These are phyloP conservation scores for Zaprionus kolodkinae DNA, from an alignment of 1,140 invertebrate genomes.

Conservation along the genomic window DNA sequence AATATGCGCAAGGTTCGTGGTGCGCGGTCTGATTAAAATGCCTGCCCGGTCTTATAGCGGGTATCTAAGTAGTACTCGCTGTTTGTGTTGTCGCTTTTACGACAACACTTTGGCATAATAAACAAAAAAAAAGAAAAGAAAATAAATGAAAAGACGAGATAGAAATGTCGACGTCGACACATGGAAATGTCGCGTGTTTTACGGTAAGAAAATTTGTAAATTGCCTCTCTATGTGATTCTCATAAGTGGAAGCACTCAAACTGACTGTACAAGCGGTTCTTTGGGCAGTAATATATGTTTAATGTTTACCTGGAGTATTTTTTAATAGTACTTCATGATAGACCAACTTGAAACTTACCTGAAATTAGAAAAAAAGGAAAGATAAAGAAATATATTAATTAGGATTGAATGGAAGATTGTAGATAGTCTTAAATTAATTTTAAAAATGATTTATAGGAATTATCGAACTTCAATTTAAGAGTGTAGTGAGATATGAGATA, in stretches of 20 bases:
- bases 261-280: neutral
- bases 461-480: neutral
- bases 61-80: slow-evolving; percentile 10
- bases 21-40: slow-evolving; percentile 45
- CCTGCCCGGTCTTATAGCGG: slow-evolving; percentile 16
- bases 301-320: slow-evolving; percentile 23
- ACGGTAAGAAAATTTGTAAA: neutral
- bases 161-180: neutral
- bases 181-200: slow-evolving; percentile 3
- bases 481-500: neutral
- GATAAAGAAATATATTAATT: slow-evolving; percentile 7
- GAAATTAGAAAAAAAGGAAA: slow-evolving; percentile 32
- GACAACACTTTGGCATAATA: slow-evolving; percentile 31
- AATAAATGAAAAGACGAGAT: slow-evolving; percentile 13
- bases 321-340: neutral
- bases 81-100: slow-evolving; percentile 27
- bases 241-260: neutral
- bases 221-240: slow-evolving; percentile 12
- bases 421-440: neutral
- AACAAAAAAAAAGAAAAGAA: slow-evolving; percentile 9
- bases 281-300: neutral
- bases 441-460: neutral
- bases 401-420: neutral
- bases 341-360: slow-evolving; percentile 54
- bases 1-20: slow-evolving; percentile 59